Base-by-base conservation (phyloP, 2,888 invertebrate species). In the Drosophila demipolita region DNA sequence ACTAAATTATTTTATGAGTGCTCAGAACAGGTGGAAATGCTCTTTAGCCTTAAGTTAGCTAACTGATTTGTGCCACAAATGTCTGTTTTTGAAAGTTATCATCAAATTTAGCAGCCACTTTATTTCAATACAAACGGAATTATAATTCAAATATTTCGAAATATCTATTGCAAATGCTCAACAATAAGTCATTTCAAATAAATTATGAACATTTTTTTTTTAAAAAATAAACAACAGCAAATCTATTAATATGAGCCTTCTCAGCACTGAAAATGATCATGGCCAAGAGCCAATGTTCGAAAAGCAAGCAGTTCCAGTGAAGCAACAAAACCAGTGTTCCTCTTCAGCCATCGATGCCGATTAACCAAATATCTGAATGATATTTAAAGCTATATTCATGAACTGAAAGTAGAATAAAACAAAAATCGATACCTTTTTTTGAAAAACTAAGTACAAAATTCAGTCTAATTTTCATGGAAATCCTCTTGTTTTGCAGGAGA, bases 401-500 rank as follows among this genome's bases (percentile, higher is more conserved):
- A 33, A 33, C 11, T 33, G 11, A 17, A n/a, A n/a, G 9, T 40
- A 4, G 9, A 40, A n/a, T 40, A 3, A 17, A 36, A 20, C 11
- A n/a, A 38, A 40, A 40, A 40, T 45, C 7, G 15, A 9, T 1
- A 8, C 0, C 20, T 15, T 15, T 23, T 26, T 23, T 17, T n/a
- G n/a, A 26, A 9, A 26, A 17, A 20, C 12, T 45, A 12, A 20
- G 1, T 36, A 26, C 9, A 17, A 49, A 49, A 17, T 17, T 17
- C 12, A 6, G 20, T 20, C 23, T 8, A 8, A 48, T 48, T 26
- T 48, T 15, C 20, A n/a, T 35, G 48, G 4, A 7, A 40, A 6
- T 35, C 40, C 4, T 67, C 7, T n/a, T 3, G 17, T 29, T 15
- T 48, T 60, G 1, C 74, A 93, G 93, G 93, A 93, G 82, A 92